Percentiles rank a stretch among this genome's conserved stretches.
phyloP scores from a whole-genome alignment of 2,888 invertebrate species.

The Nudaria mundana region DNA sequence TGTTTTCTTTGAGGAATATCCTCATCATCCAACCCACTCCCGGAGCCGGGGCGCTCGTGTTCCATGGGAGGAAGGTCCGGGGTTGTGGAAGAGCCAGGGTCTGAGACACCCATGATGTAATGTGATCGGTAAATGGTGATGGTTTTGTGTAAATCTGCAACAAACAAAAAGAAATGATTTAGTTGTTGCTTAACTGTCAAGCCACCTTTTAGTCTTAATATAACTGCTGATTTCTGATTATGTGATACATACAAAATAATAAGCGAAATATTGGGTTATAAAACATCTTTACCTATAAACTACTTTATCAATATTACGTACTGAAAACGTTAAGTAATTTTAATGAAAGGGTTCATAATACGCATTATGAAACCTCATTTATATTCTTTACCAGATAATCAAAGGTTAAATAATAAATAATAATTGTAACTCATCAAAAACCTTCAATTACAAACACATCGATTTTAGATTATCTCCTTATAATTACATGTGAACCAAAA shows the following conservation, averaged over 20 bases:
- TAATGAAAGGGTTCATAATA: too few species aligned
- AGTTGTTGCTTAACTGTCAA: neutral
- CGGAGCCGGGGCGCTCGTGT: conserved; percentile 63
- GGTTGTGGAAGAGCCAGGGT: conserved; percentile 59
- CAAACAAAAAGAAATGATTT: conserved; percentile 21
- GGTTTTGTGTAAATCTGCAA: conserved; percentile 31
- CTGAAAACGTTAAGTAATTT: too few species aligned
- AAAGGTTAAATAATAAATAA: conserved; percentile 1
- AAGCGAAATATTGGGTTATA: too few species aligned
- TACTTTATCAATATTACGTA: too few species aligned
- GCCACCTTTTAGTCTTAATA: too few species aligned
- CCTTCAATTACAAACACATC: conserved; percentile 11
- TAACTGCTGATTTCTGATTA: too few species aligned
- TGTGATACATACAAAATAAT: too few species aligned
- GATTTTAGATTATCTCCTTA: conserved; percentile 20
- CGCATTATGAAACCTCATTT: too few species aligned
- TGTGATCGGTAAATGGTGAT: conserved; percentile 25
- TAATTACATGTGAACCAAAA: conserved; percentile 31
- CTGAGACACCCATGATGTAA: conserved; percentile 66
- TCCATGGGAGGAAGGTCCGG: conserved; percentile 58
- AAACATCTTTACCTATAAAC: too few species aligned
- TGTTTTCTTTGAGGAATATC: conserved; percentile 94
- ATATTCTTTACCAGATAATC: neutral
- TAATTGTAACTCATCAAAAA: neutral
- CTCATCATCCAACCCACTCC: conserved; percentile 82